phyloP scores from a whole-genome alignment of 2,113 vertebrate genomes.

The Cephalopterus ornatus region DNA sequence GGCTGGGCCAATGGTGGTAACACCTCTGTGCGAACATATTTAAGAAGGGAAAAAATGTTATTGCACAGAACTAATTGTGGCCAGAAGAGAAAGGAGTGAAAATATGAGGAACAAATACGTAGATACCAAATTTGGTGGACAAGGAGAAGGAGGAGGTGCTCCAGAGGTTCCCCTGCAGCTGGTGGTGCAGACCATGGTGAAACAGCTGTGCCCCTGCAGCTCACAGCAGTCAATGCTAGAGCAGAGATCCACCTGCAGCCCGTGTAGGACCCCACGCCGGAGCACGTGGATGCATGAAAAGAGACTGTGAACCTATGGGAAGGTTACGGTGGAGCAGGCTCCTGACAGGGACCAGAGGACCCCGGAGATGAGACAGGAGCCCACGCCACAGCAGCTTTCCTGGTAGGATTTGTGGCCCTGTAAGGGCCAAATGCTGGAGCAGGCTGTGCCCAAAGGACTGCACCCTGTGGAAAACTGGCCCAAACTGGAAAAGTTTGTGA shows the following conservation, averaged over 20 bases:
- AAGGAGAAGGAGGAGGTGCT: neutral
- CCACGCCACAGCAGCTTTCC: neutral
- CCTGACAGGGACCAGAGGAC: neutral
- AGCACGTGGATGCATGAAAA: neutral
- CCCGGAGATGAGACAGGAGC: neutral
- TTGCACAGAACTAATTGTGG: neutral
- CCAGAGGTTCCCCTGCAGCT: neutral
- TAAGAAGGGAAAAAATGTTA: neutral
- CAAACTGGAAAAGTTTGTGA: neutral
- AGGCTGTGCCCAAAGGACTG: neutral
- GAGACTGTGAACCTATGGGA: neutral
- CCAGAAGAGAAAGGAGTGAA: neutral
- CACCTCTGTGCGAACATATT: neutral
- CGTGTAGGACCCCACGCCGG: neutral
- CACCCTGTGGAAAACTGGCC: neutral
- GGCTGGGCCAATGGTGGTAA: neutral
- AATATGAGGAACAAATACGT: neutral
- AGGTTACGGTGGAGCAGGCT: neutral
- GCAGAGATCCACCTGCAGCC: neutral
- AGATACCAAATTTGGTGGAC: neutral
- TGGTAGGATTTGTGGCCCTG: neutral
- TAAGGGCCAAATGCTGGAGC: accelerated
- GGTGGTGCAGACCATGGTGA: neutral
- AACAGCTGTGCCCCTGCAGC: neutral
- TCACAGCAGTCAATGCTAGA: neutral